Base-by-base conservation (phyloP, 2,797 vertebrate species). In the Peromyscus eremicus region DNA sequence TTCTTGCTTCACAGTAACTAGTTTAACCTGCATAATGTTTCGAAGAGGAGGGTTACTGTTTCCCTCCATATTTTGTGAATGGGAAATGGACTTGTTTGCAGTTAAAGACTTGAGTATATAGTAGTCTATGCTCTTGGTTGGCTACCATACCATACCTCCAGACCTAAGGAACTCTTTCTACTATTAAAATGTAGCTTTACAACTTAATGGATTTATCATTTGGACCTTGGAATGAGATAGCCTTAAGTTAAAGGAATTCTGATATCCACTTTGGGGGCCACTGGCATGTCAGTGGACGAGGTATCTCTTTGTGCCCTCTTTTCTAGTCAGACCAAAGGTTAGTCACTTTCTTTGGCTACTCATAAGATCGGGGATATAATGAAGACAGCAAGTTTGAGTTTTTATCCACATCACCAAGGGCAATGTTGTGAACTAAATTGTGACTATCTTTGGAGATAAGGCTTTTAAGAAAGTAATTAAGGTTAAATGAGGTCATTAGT, bases 181-280 rank as follows among this genome's bases (percentile, higher is more conserved):
- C 32, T 27, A 68, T 92, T 83, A 37, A 96, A 95, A 21, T 91
- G 11, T 32, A 95, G 34, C 32, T 82, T 43, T 96, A 60, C 32
- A 79, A 29, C 77, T 88, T 73, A 94, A 49, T 64, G 68, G 73
- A 88, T 92, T 89, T 64, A 76, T 76, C 66, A 55, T 81, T 95
- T 94, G 77, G 43, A 81, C 49, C 29, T 94, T 89, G 84, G 16
- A 86, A 16, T 17, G 14, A 94, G 8, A 57, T 88, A 96, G 86
- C 19, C 8, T 92, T 92, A 9, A 93, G 16, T 93, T 91, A 85
- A 94, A 97, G 82, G 40, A 92, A 92, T 76, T 94, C 13, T 96
- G 75, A 82, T 89, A 70, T 25, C 89, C 37, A 6, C 14, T 77
- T 92, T 88, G 23, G 32, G 49, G 64, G 25, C 3, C 17, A 88